phyloP scores from a whole-genome alignment of 35 echinoderm and acorn worm species.

The Heliocidaris tuberculata region DNA sequence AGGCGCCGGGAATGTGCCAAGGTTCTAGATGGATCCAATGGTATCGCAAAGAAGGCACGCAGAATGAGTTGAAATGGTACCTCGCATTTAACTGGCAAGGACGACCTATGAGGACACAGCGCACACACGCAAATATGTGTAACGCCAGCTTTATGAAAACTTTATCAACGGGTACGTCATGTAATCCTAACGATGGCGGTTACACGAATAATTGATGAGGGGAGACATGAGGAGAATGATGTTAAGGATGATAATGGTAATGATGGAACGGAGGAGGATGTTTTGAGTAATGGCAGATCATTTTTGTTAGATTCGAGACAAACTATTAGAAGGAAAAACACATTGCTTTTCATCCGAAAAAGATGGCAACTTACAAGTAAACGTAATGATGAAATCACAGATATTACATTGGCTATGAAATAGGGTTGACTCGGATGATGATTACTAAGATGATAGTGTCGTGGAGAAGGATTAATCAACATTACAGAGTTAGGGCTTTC shows the following conservation, averaged over 20 bases:
- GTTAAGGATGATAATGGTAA: neutral
- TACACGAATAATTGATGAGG: slow-evolving; percentile 15
- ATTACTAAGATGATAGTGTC: too few relatives aligned
- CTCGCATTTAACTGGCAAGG: neutral
- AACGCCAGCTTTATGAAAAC: neutral
- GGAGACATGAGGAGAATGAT: neutral
- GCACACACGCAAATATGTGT: neutral
- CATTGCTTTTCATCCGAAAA: too few relatives aligned
- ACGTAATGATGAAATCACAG: too few relatives aligned
- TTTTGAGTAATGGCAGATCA: too few relatives aligned
- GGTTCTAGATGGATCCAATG: neutral
- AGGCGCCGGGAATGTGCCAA: neutral
- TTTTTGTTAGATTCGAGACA: too few relatives aligned
- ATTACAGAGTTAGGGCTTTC: too few relatives aligned
- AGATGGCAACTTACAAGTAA: too few relatives aligned
- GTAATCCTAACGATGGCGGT: slow-evolving; percentile 19
- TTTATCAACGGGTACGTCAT: neutral
- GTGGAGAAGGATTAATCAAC: too few relatives aligned
- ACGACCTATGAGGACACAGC: neutral
- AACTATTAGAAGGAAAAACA: too few relatives aligned
- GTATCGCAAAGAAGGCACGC: neutral
- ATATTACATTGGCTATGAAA: too few relatives aligned
- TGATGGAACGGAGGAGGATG: too few relatives aligned
- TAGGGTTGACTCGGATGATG: too few relatives aligned
- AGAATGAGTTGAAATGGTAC: neutral